Evolutionary conservation across 1,140 invertebrate species (phyloP).

Genomic region (Pseudomyrmex sp.): DNA sequence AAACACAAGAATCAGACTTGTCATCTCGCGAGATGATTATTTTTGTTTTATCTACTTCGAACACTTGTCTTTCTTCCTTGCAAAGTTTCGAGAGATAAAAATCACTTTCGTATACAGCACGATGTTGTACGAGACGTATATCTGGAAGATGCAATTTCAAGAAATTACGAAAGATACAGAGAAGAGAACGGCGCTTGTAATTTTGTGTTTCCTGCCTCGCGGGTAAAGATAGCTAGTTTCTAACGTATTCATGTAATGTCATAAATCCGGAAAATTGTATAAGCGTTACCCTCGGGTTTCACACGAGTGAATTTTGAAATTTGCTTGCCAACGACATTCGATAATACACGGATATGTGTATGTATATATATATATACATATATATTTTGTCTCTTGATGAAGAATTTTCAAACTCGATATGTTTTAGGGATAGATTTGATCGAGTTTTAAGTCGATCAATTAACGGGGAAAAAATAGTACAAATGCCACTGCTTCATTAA

Average conservation of each 20-base stretch:
- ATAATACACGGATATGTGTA: neutral
- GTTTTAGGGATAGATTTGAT: neutral
- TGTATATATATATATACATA: neutral
- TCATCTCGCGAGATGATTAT: neutral
- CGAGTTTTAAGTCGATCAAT: too few species aligned
- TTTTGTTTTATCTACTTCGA: neutral
- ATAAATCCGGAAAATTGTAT: conserved; percentile 12
- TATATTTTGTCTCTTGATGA: too few species aligned
- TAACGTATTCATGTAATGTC: conserved; percentile 16
- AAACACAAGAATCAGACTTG: neutral
- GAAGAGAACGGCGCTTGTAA: neutral
- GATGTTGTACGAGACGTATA: neutral
- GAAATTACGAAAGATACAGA: neutral
- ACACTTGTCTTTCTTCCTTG: too few species aligned
- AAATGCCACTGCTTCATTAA: too few species aligned
- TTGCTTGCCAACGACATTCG: neutral
- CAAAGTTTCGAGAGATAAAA: neutral
- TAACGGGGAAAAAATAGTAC: too few species aligned
- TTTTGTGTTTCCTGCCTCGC: conserved; percentile 5
- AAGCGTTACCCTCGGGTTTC: neutral
- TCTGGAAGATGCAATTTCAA: neutral
- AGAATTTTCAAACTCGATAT: neutral
- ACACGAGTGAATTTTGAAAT: neutral
- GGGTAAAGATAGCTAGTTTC: neutral
- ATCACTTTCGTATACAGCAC: neutral